phyloP scores from a whole-genome alignment of 2,888 invertebrate species.

The Nyleta sp. region DNA sequence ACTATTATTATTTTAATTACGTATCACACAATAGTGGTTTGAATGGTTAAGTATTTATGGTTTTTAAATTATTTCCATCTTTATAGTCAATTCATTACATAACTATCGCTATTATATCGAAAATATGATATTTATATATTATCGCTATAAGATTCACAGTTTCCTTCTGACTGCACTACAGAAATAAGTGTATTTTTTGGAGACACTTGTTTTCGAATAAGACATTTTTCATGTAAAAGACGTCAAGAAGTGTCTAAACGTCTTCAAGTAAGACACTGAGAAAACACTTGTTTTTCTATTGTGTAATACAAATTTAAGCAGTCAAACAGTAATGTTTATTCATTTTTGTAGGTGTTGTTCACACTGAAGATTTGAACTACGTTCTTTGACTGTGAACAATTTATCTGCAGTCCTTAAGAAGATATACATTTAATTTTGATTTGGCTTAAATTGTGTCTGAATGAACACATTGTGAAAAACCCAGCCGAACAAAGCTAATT shows the following conservation, averaged over 20 bases:
- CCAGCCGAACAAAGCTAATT: not conserved
- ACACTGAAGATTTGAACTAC: constrained; percentile 26
- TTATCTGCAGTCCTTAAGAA: not conserved
- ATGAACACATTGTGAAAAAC: constrained; percentile 3
- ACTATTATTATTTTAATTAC: constrained; percentile 69
- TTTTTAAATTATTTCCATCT: not conserved
- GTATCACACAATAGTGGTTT: constrained; percentile 47
- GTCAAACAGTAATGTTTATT: not conserved
- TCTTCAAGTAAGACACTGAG: no score
- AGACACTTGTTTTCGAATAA: no score
- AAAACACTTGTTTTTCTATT: no score
- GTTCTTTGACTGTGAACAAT: no score
- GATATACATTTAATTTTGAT: not conserved
- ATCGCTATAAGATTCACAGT: no score
- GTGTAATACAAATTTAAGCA: no score
- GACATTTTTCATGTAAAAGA: no score
- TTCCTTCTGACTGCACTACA: no score
- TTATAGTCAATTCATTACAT: no score
- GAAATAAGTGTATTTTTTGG: no score
- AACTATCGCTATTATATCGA: not conserved
- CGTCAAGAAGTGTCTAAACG: no score
- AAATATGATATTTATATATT: no score
- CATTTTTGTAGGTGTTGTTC: constrained; percentile 14
- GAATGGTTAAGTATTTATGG: constrained; percentile 42
- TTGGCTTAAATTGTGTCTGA: not conserved